Evolutionary conservation across 2,797 vertebrate genomes (phyloP), one percentile per base, ranked within the genome.

Genomic region (Mormyrops boulengeri): DNA sequence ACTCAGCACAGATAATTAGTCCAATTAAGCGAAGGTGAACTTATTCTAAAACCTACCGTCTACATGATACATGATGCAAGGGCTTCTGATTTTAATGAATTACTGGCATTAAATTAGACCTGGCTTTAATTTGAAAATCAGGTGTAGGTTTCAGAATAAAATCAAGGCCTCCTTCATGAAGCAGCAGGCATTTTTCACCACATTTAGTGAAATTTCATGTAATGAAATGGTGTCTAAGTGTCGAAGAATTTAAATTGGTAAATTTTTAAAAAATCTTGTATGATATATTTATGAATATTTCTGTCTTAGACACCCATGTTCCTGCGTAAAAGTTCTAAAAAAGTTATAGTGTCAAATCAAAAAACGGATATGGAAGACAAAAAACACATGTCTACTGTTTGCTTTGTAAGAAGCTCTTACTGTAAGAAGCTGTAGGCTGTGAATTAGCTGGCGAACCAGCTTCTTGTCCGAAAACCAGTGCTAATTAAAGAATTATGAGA

Each of bases 281-380:
- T 85, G 82, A 85, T 52, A 85, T 52, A 85, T 82, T 44, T 44
- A 80, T 44, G 73, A 3, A 44, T 80, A 80, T 80, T 80, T 80
- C 2, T 47, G 41, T 47, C 14, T n/a, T n/a, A 7, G 9, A 44
- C 73, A 73, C 30, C 12, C 66, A 73, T 73, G 14, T 82, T 82
- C 77, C 2, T n/a, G 19, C 19, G 77, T 82, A 82, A 47, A 47
- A n/a, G 77, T 47, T 82, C 17, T 22, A 82, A 38, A 38, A 73
- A 38, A 7, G 66, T 73, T 38, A 82, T n/a, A 47, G 38, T 44
- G 17, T 47, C 38, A 47, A 11, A 22, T 47, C 77, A 44, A 82
- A 82, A 38, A 85, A 52, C 30, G 47, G 17, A 26, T 26, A 87
- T 30, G 19, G 34, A 14, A 57, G 26, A 38, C 38, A 22, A 53